A percentile compares a stretch with the other conserved stretches of the same genome.
Conservation (phyloP, 2,113 vertebrate species). For the Phalacrocorax carbo region DNA sequence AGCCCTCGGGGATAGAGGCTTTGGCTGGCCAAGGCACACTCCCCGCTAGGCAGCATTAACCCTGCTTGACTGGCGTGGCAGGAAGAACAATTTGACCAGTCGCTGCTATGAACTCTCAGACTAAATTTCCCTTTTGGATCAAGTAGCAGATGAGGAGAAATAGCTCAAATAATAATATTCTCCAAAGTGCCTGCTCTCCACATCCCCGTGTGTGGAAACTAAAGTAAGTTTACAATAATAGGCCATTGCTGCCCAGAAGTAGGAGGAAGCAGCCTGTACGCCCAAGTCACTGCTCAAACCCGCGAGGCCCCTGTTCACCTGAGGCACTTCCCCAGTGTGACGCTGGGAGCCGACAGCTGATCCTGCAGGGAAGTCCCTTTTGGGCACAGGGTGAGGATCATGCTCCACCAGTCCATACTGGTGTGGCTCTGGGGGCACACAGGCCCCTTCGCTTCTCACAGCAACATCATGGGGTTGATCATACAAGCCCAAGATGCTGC, state of each 20-base stretch:
- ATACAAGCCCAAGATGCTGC: not conserved
- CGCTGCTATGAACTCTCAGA: not conserved
- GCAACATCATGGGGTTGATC: not conserved
- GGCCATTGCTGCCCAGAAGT: not conserved
- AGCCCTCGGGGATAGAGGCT: too few species aligned
- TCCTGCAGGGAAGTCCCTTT: not conserved
- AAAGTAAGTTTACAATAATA: not conserved
- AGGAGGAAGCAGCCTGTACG: not conserved
- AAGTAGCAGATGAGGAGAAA: not conserved
- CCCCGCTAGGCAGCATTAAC: not conserved
- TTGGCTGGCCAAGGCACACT: not conserved
- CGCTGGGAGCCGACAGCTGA: not conserved
- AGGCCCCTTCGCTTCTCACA: not conserved
- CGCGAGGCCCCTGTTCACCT: not conserved
- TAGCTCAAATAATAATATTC: not conserved
- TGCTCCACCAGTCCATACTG: not conserved
- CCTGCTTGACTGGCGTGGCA: not conserved
- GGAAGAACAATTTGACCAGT: not conserved
- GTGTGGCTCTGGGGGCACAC: not conserved
- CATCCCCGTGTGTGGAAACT: not conserved
- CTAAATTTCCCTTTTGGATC: not conserved
- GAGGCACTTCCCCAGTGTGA: not conserved
- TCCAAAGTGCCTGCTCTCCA: not conserved
- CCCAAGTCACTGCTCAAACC: accelerated
- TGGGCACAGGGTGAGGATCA: too few species aligned